Percentiles rank a stretch among this genome's conserved stretches.
Evolutionary conservation across 2,888 invertebrate genomes (phyloP).

Genomic region (Eustalomyia histrio): DNA sequence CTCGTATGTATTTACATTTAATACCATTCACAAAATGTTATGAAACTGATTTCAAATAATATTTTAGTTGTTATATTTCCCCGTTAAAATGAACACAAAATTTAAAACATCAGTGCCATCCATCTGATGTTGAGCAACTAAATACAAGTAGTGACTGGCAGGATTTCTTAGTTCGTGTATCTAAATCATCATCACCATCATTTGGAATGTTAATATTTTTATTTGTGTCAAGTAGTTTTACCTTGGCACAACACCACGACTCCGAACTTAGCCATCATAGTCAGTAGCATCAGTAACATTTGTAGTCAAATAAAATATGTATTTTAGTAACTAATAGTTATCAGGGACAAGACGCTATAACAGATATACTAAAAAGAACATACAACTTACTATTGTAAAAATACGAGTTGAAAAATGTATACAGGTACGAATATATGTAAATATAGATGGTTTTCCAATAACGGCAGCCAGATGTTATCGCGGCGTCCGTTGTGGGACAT

Average conservation of each 20-base stretch:
- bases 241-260: slow-evolving; percentile 56
- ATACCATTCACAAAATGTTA: slow-evolving; percentile 52
- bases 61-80: slow-evolving; percentile 28
- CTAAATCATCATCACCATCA: slow-evolving; percentile 37
- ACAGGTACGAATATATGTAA: too few relatives aligned
- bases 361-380: too few relatives aligned
- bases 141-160: slow-evolving; percentile 67
- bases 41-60: slow-evolving; percentile 37
- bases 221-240: slow-evolving; percentile 61
- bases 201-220: slow-evolving; percentile 61
- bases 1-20: neutral
- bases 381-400: too few relatives aligned
- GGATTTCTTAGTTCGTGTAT: slow-evolving; percentile 61
- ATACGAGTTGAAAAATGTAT: too few relatives aligned
- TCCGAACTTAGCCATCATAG: slow-evolving; percentile 2
- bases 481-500: too few relatives aligned
- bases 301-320: too few relatives aligned
- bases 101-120: slow-evolving; percentile 21
- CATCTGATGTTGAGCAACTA: slow-evolving; percentile 50
- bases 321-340: too few relatives aligned
- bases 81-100: slow-evolving; percentile 34
- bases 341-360: too few relatives aligned
- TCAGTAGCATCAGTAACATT: slow-evolving; percentile 1
- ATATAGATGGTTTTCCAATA: too few relatives aligned
- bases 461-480: too few relatives aligned